Evolutionary conservation across 2,888 invertebrate genomes (phyloP).

Genomic region (Temnothorax ravouxi): DNA sequence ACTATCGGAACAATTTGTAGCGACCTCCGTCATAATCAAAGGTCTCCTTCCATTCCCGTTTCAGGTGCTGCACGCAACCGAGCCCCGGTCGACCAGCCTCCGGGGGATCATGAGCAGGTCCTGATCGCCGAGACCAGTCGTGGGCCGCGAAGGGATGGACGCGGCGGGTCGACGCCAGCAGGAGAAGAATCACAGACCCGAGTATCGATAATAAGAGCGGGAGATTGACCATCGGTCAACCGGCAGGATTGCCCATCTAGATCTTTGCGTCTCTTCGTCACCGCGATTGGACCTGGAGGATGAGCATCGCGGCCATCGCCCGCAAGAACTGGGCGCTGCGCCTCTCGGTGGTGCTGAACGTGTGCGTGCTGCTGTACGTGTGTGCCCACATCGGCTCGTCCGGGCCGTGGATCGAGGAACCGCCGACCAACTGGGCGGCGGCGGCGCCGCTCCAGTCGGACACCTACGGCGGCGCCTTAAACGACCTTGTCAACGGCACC

Average conservation of each 20-base stretch:
- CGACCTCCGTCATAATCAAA: slow-evolving; percentile 21
- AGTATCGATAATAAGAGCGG: not conserved
- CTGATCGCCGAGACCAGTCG: slow-evolving; percentile 61
- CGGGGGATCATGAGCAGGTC: slow-evolving; percentile 58
- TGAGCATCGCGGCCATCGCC: slow-evolving; percentile 85
- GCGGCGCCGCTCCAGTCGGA: slow-evolving; percentile 84
- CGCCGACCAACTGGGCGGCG: slow-evolving; percentile 81
- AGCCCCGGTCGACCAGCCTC: slow-evolving; percentile 7
- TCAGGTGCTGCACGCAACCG: slow-evolving; percentile 44
- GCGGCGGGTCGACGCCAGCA: slow-evolving; percentile 21
- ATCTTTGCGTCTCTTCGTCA: not conserved
- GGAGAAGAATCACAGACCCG: not conserved
- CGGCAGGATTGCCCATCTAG: not conserved
- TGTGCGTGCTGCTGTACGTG: slow-evolving; percentile 91
- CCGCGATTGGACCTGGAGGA: slow-evolving; percentile 63
- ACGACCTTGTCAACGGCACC: slow-evolving; percentile 64
- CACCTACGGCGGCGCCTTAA: slow-evolving; percentile 83
- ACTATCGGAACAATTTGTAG: not conserved
- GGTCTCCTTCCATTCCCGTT: slow-evolving; percentile 12
- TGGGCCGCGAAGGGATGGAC: slow-evolving; percentile 62
- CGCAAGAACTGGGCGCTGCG: slow-evolving; percentile 91
- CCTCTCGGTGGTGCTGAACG: slow-evolving; percentile 92
- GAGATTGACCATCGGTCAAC: not conserved
- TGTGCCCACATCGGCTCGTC: slow-evolving; percentile 89
- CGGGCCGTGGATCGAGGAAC: slow-evolving; percentile 86